Evolutionary conservation across 2,888 invertebrate genomes (phyloP).

Genomic region (Lamellibrachia satsuma): DNA sequence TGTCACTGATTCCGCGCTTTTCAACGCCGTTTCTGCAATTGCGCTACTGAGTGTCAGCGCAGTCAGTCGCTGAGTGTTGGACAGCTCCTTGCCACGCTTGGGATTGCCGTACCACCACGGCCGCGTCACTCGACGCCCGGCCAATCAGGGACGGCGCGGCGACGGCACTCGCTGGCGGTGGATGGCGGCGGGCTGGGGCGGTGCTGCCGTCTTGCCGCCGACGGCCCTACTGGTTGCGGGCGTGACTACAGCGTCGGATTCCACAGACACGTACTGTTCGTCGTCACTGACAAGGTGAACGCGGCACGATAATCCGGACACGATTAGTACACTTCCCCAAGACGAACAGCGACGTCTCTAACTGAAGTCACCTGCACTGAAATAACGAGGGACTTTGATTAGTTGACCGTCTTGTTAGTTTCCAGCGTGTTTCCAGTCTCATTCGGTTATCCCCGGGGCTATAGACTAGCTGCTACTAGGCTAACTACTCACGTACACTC

Average conservation of each 20-base stretch:
- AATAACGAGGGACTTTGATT: background rate
- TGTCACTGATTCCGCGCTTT: background rate
- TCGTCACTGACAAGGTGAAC: background rate
- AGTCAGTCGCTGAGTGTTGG: background rate
- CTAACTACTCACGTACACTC: background rate
- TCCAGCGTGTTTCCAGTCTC: background rate
- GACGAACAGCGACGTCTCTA: background rate
- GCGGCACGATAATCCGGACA: background rate
- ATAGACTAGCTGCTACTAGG: background rate
- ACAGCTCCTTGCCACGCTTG: background rate
- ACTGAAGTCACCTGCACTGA: conserved; percentile 10
- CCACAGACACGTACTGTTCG: background rate
- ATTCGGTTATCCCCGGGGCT: background rate
- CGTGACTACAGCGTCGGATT: background rate
- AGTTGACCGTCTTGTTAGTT: background rate
- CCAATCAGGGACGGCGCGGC: background rate
- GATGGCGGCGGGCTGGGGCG: background rate
- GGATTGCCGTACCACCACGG: background rate
- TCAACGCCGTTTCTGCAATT: conserved; percentile 12
- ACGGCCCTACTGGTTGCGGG: background rate
- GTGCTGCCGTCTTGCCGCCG: background rate
- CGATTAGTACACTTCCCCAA: background rate
- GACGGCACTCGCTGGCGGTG: background rate
- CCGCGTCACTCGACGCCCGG: background rate
- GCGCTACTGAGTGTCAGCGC: background rate